phyloP scores from a whole-genome alignment of 1,140 invertebrate species.

The Episyrphus balteatus region DNA sequence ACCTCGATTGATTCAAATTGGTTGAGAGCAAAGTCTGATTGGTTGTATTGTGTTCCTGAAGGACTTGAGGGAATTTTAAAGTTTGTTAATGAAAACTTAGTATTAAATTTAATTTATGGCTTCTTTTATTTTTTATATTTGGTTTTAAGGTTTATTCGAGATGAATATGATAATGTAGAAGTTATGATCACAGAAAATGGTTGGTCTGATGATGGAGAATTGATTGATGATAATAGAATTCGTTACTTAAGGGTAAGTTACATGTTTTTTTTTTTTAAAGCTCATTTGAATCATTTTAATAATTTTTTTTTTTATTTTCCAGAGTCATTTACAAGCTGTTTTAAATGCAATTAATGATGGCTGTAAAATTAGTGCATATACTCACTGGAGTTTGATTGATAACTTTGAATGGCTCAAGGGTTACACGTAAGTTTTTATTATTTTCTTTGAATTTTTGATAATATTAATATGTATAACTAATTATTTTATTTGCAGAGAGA shows the following conservation, averaged over 20 bases:
- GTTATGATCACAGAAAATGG: constrained; percentile 63
- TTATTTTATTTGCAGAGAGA: constrained; percentile 1
- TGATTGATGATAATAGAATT: constrained; percentile 43
- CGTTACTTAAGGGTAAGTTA: constrained; percentile 12
- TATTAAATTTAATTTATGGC: not conserved
- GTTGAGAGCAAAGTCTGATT: constrained; percentile 36
- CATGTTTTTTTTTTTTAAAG: too few species aligned
- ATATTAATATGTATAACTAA: not conserved
- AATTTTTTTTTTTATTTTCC: constrained; percentile 4
- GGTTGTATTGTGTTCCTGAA: constrained; percentile 29
- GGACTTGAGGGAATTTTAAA: constrained; percentile 41
- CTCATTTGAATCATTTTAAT: too few species aligned
- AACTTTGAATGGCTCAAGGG: constrained; percentile 66
- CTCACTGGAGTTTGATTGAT: constrained; percentile 63
- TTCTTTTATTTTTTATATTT: constrained; percentile 18
- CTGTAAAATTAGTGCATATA: constrained; percentile 53
- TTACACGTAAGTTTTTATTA: constrained; percentile 43
- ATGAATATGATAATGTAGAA: constrained; percentile 46
- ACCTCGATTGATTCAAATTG: constrained; percentile 30
- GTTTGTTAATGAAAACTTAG: constrained; percentile 15
- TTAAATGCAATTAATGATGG: constrained; percentile 52
- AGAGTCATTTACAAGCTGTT: constrained; percentile 50
- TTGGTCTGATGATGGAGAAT: constrained; percentile 39
- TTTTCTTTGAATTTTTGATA: not conserved
- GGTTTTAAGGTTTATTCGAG: constrained; percentile 44